phyloP scores from a whole-genome alignment of 2,113 vertebrate genomes.

The Cyprinodon variegatus region DNA sequence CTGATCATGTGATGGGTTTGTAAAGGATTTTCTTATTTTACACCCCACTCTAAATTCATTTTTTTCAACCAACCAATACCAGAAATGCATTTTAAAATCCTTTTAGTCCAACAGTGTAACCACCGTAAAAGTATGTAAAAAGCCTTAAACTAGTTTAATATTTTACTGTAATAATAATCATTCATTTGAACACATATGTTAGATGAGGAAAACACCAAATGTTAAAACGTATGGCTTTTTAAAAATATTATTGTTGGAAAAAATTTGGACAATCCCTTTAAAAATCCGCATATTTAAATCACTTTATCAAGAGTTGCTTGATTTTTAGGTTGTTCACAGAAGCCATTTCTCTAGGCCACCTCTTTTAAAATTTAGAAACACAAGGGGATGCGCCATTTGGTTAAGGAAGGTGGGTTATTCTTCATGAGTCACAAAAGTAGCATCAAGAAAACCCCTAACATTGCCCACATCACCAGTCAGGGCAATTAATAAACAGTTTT shows the following conservation, averaged over 20 bases:
- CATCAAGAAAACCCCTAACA: neutral
- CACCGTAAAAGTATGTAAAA: neutral
- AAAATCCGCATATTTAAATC: neutral
- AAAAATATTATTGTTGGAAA: neutral
- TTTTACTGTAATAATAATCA: neutral
- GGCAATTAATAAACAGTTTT: no score
- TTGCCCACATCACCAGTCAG: no score
- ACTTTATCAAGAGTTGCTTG: neutral
- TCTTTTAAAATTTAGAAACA: neutral
- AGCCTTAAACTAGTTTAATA: neutral
- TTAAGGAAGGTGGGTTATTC: neutral
- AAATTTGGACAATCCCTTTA: neutral
- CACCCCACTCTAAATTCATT: conserved; percentile 55
- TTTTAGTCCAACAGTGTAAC: neutral
- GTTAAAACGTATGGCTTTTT: neutral
- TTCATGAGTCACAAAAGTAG: neutral
- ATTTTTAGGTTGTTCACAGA: neutral
- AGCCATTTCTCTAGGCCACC: neutral
- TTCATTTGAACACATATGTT: no score
- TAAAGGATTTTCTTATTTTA: conserved; percentile 18
- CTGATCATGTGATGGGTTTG: conserved; percentile 54
- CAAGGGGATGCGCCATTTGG: neutral
- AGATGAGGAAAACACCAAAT: neutral
- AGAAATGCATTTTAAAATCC: conserved; percentile 60
- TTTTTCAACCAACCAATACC: conserved; percentile 74